Conservation (phyloP, 2,888 invertebrate species). For the Clepsis dumicolana region DNA sequence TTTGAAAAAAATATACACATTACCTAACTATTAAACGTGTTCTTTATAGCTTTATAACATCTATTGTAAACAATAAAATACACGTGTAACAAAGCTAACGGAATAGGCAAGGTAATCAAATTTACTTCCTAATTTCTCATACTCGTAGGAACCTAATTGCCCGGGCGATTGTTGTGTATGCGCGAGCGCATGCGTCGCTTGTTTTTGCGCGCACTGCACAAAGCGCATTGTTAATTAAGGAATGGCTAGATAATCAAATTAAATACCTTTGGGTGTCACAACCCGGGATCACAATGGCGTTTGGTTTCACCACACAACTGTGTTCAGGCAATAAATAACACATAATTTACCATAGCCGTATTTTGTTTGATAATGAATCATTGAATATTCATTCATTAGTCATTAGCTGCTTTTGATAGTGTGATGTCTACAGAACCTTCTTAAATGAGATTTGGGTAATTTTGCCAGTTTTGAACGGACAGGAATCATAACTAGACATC, state of each 20-base stretch:
- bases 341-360: constrained; percentile 9
- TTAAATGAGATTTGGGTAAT: no score
- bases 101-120: constrained; percentile 6
- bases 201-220: constrained; percentile 55
- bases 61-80: background rate
- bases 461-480: background rate
- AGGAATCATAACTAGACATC: no score
- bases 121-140: constrained; percentile 11
- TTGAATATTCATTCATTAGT: constrained; percentile 18
- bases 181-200: constrained; percentile 32
- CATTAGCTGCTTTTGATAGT: background rate
- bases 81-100: background rate
- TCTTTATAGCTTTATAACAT: background rate
- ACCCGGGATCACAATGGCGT: constrained; percentile 54
- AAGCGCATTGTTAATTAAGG: constrained; percentile 71
- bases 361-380: constrained; percentile 20
- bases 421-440: background rate
- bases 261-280: constrained; percentile 63
- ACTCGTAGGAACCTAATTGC: constrained; percentile 7
- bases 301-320: constrained; percentile 32
- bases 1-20: no score
- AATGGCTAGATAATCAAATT: constrained; percentile 72
- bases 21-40: background rate
- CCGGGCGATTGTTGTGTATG: constrained; percentile 41
- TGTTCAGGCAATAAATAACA: constrained; percentile 22